Evolutionary conservation across 2,797 vertebrate genomes (phyloP), one percentile per base, ranked within the genome.

Genomic region (Rhabdophis nuchalis): DNA sequence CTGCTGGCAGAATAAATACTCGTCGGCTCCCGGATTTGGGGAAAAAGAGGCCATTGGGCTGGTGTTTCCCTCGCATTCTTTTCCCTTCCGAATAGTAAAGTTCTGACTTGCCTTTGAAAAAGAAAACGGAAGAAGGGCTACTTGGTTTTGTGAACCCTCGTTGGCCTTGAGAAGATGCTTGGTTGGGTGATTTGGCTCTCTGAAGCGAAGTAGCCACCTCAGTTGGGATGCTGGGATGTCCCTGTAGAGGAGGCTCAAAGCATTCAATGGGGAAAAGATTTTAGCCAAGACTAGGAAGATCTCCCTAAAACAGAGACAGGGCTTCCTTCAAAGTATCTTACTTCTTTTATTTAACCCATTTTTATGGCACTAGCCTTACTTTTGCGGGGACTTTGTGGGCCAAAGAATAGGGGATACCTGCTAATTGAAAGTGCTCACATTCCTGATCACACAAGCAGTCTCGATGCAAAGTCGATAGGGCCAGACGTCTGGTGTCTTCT

Each of bases 1-100:
- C 46, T 54, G 94, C 87, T 41, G 82, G 25, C 88, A 91, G 90
- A 87, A 82, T 61, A 7, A 93, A 36, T 85, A 41, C 27, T 18
- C 27, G 1, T 18, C 27, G 1, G 88, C 93, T 64, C 9, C 32
- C 3, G 0, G 89, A 89, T 60, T 61, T 92, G 12, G 0, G 16
- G 72, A 7, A 12, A 0, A 56, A 0, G 0, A 0, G 8, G 89
- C 9, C 1, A 86, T 92, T 86, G 3, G 36, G 23, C 27, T 25
- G 12, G 41, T 32, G 41, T 46, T 53, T 53, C n/a, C 88, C 54
- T 72, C 23, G 0, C 7, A 3, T 41, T 46, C 23, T 2, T 86
- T 27, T 16, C 11, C 58, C 29, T 56, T 53, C 72, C 57, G 10
- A 53, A 27, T 20, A 61, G 18, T n/a, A n/a, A 61, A 53, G 36